Conservation (phyloP, 2,797 vertebrate species). For the Trachurus trachurus region DNA sequence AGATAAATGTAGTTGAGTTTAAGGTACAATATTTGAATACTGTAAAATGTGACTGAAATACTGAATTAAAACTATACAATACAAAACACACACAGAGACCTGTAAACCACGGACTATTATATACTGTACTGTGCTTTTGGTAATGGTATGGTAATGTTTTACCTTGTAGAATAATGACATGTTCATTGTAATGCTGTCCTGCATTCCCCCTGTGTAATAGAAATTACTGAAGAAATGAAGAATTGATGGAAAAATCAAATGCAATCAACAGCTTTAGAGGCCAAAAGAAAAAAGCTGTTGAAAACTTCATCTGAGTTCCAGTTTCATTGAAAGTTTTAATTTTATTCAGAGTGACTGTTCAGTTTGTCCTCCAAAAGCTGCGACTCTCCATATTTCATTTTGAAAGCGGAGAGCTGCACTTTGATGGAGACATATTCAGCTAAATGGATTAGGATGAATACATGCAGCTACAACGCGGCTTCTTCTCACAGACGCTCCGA, state of each 20-base stretch:
- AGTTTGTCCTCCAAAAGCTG: slow-evolving; percentile 11
- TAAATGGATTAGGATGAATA: background rate
- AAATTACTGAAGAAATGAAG: background rate
- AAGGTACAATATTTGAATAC: too few relatives aligned
- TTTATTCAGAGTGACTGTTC: background rate
- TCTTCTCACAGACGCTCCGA: background rate
- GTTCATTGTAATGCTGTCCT: background rate
- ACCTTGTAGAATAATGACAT: slow-evolving; percentile 2
- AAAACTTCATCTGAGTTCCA: background rate
- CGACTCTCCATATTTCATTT: background rate
- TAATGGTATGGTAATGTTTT: background rate
- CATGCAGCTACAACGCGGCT: slow-evolving; percentile 5
- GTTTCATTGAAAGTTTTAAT: background rate
- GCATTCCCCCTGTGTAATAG: background rate
- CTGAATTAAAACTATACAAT: background rate
- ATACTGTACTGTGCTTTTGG: too few relatives aligned
- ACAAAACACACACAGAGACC: slow-evolving; percentile 10
- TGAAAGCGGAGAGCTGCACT: background rate
- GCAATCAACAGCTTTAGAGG: slow-evolving; percentile 16
- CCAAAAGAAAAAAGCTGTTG: slow-evolving; percentile 10
- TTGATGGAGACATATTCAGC: background rate
- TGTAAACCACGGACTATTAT: background rate
- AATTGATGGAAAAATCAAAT: background rate
- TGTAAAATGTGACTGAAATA: background rate
- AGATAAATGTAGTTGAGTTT: background rate